Base-by-base conservation (phyloP, 2,888 invertebrate species). In the Cephus spinipes region DNA sequence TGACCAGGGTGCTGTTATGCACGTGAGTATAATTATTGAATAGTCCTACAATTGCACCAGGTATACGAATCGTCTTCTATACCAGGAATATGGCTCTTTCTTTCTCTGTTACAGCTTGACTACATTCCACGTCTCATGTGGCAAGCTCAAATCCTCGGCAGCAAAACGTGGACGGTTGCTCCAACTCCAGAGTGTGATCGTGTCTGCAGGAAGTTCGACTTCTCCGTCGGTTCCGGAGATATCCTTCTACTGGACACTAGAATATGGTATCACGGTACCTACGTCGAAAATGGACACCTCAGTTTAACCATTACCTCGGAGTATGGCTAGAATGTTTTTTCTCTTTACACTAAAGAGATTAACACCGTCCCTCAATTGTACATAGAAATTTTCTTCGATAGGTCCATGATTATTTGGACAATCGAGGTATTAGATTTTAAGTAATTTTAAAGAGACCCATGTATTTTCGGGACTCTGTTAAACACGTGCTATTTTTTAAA, bases 251-350 rank as follows among this genome's bases (percentile, higher is more conserved):
- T 98, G 76, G 98, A 98, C 89, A 98, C 98, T 0, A 94, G 98
- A 85, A 94, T 96, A 81, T 98, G 98, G 98, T 98, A 98, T 90
- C 98, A 98, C 91, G 95, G 96, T 76, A 98, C 98, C 68, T 94
- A 93, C 84, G 96, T 98, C 79, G 94, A 95, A 73, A 95, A 95
- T 83, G 96, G 96, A 11, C 94, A 96, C 88, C 95, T 98, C 86
- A 97, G 97, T 84, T 93, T 98, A 73, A 97, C 97, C 23, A 95
- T 98, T 79, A 97, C 98, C 85, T 98, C 98, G 0, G 98, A 98
- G 91, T 98, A 98, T 92, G 98, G 98, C 85, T 96, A 93, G 84
- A 82, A 76, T 78, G 12, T 81, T 79, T 77, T 77, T 73, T 33
- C 12, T n/a, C 23, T 68, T 30, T 23, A 71, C 32, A 74, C 55